Percentiles rank a stretch among this genome's conserved stretches.
These are phyloP conservation scores for Hemicrepidius hirtus DNA, from an alignment of 2,888 invertebrate species.

Conservation along the genomic window DNA sequence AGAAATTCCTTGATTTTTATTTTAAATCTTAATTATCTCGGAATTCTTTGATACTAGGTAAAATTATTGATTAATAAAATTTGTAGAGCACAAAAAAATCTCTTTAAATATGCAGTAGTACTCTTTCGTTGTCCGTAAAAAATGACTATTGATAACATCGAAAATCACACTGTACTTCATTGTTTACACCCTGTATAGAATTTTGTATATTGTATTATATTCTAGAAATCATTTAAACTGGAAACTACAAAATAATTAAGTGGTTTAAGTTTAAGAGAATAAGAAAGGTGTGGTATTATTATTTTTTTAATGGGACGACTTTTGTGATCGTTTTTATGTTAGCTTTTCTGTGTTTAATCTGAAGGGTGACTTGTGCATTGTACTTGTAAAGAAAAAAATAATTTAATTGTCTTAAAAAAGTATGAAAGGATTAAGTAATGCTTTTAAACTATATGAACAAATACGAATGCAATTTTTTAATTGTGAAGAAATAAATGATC, in stretches of 20 bases:
- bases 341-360: neutral
- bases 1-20: no score
- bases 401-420: neutral
- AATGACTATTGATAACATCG: no score
- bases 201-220: no score
- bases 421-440: neutral
- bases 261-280: no score
- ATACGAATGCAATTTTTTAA: slow-evolving; percentile 4
- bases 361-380: neutral
- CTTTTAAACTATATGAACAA: neutral
- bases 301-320: neutral
- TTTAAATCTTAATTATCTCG: no score
- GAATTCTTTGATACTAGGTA: no score
- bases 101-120: no score
- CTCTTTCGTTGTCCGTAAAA: no score
- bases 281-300: slow-evolving; percentile 6
- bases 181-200: no score
- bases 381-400: neutral
- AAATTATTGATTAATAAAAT: no score
- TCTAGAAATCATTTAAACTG: neutral
- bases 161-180: no score
- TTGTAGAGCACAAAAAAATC: no score
- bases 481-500: slow-evolving; percentile 20
- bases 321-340: neutral
- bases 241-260: neutral